Conservation (phyloP, 2,797 vertebrate genomes). For the Diglossa cyanea region DNA sequence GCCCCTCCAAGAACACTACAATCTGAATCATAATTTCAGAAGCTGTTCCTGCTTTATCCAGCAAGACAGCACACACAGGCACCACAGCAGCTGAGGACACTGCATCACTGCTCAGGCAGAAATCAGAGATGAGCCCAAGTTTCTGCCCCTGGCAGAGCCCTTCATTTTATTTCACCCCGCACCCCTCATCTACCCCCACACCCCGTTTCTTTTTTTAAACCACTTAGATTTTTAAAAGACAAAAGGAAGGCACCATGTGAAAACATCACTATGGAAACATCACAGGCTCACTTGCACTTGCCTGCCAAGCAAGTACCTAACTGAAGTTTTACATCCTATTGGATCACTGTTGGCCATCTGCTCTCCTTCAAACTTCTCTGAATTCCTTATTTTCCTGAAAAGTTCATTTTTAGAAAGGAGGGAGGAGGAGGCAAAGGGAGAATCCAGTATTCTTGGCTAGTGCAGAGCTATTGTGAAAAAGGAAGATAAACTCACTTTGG, state of each 20-base stretch:
- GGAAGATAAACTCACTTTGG: slow-evolving; percentile 22
- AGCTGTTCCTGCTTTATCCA: neutral
- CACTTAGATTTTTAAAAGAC: slow-evolving; percentile 34
- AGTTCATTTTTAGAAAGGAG: slow-evolving; percentile 64
- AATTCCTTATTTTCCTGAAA: slow-evolving; percentile 63
- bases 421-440: slow-evolving; percentile 34
- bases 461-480: slow-evolving; percentile 32
- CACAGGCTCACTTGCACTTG: slow-evolving; percentile 40
- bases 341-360: slow-evolving; percentile 58
- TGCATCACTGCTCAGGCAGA: neutral
- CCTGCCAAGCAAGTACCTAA: slow-evolving; percentile 62
- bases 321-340: slow-evolving; percentile 46
- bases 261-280: slow-evolving; percentile 75
- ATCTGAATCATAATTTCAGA: neutral
- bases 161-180: neutral
- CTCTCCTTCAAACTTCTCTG: slow-evolving; percentile 53
- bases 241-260: slow-evolving; percentile 56
- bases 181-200: neutral
- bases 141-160: neutral
- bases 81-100: neutral
- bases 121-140: neutral
- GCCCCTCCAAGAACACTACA: neutral
- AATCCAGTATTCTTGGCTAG: slow-evolving; percentile 47
- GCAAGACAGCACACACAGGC: neutral
- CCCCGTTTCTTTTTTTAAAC: slow-evolving; percentile 2